Evolutionary conservation across 2,113 vertebrate species (phyloP).

Genomic region (Cyanoramphus novaezelandiae): DNA sequence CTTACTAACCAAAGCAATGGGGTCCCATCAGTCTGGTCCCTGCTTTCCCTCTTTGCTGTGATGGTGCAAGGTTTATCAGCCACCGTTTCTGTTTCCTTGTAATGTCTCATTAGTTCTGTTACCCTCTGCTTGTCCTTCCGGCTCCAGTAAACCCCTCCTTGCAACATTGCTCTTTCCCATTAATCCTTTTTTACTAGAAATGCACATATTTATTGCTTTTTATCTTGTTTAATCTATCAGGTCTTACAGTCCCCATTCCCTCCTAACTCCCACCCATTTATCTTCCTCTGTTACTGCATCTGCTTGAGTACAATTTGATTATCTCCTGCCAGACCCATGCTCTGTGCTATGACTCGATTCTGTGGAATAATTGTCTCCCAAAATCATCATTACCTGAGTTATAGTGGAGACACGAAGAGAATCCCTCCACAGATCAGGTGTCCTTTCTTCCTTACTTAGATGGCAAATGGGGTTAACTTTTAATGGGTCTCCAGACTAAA

Average conservation of each 20-base stretch:
- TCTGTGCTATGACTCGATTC: neutral
- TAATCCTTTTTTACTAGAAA: slow-evolving; percentile 40
- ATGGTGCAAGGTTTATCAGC: neutral
- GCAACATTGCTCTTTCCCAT: neutral
- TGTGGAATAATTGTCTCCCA: neutral
- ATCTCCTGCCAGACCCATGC: neutral
- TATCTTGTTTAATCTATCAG: slow-evolving; percentile 48
- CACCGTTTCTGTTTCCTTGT: neutral
- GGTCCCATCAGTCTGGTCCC: neutral
- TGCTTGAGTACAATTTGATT: slow-evolving; percentile 18
- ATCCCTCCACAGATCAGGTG: neutral
- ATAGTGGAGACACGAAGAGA: neutral
- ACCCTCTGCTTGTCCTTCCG: neutral
- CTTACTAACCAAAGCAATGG: neutral
- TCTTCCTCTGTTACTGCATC: slow-evolving; percentile 26
- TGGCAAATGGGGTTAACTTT: neutral
- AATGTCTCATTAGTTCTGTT: neutral
- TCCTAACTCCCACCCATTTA: slow-evolving; percentile 14
- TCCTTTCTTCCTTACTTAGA: neutral
- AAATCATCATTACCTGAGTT: neutral
- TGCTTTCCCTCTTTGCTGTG: neutral
- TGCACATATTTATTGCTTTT: slow-evolving; percentile 51
- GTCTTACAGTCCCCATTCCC: neutral
- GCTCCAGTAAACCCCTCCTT: neutral
- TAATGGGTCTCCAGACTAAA: neutral